These are phyloP conservation scores for Caenorhabditis macrosperma DNA, from an alignment of 2,888 invertebrate genomes.

Conservation along the genomic window DNA sequence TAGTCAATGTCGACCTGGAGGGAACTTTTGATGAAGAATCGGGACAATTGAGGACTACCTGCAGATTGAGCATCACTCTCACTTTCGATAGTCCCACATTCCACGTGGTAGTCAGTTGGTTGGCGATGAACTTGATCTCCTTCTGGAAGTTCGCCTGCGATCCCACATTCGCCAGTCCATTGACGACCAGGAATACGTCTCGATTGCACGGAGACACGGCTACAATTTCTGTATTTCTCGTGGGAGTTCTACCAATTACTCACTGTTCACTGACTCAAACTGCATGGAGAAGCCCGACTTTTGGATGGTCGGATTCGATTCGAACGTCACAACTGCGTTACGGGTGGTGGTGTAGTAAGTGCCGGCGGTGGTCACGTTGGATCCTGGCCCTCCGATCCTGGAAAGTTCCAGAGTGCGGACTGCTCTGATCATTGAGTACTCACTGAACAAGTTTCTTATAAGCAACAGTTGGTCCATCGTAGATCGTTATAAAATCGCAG, in stretches of 20 bases:
- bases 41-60: slow-evolving; percentile 47
- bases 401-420: not conserved
- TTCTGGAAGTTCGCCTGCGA: slow-evolving; percentile 64
- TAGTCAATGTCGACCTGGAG: slow-evolving; percentile 56
- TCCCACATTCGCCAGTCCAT: slow-evolving; percentile 66
- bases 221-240: slow-evolving; percentile 20
- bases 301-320: slow-evolving; percentile 59
- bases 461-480: slow-evolving; percentile 61
- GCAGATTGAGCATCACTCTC: slow-evolving; percentile 68
- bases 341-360: slow-evolving; percentile 63
- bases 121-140: slow-evolving; percentile 67
- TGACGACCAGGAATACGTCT: slow-evolving; percentile 67
- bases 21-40: too few relatives aligned
- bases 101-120: slow-evolving; percentile 66
- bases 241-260: not conserved
- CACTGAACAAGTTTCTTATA: slow-evolving; percentile 61
- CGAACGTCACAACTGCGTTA: slow-evolving; percentile 66
- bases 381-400: slow-evolving; percentile 70
- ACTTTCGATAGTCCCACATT: slow-evolving; percentile 63
- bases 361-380: slow-evolving; percentile 60
- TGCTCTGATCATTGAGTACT: slow-evolving; percentile 6
- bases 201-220: slow-evolving; percentile 69
- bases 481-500: slow-evolving; percentile 68
- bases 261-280: slow-evolving; percentile 61
- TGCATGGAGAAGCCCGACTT: slow-evolving; percentile 67